Evolutionary conservation across 2,888 invertebrate genomes (phyloP).

Genomic region (Hypercompe scribonia): DNA sequence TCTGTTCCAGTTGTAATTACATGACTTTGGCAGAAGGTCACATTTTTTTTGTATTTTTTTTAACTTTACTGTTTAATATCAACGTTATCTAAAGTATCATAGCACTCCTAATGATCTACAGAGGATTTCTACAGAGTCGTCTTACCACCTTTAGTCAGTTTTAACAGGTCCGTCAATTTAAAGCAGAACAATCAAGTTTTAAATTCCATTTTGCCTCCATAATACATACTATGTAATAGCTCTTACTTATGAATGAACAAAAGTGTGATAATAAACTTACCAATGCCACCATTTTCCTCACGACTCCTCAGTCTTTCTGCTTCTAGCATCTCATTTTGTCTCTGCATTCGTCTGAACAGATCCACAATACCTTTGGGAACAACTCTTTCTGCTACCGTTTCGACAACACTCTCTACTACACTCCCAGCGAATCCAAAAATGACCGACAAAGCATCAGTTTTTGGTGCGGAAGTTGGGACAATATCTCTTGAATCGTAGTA

Average conservation of each 20-base stretch:
- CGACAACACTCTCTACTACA: conserved; percentile 79
- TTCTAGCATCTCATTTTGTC: conserved; percentile 79
- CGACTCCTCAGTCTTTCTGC: conserved; percentile 79
- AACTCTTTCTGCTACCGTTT: conserved; percentile 79
- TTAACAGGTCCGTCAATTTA: neutral
- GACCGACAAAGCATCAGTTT: conserved; percentile 77
- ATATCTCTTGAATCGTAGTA: conserved; percentile 81
- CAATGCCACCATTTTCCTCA: conserved; percentile 83
- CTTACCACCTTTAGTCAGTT: no score
- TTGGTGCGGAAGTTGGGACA: conserved; percentile 76
- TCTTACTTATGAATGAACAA: neutral
- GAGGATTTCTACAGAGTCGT: no score
- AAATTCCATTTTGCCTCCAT: neutral
- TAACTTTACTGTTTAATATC: no score
- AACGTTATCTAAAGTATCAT: no score
- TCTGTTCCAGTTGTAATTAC: no score
- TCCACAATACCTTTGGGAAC: conserved; percentile 80
- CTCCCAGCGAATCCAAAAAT: conserved; percentile 82
- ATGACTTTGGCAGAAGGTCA: no score
- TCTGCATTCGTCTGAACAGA: conserved; percentile 80
- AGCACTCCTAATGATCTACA: no score
- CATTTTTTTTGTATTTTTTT: no score
- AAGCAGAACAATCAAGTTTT: neutral
- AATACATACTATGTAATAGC: no score
- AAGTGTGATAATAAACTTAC: conserved; percentile 54